Base-by-base conservation (phyloP, 2,113 vertebrate genomes). In the Artemisiospiza belli region DNA sequence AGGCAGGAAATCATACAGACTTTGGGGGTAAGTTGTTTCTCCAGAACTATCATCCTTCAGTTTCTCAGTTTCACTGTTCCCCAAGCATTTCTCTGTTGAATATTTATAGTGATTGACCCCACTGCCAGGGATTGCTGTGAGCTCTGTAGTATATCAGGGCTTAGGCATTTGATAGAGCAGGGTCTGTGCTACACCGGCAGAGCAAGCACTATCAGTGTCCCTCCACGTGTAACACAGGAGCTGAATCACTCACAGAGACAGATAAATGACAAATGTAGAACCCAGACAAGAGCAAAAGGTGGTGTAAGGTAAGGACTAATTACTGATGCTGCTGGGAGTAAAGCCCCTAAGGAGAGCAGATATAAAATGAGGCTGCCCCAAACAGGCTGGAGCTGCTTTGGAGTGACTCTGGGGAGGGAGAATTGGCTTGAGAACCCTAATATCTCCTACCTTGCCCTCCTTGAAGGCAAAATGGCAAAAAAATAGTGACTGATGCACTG, bases 21-120 rank as follows among this genome's bases (percentile, higher is more conserved):
- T 92, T 92, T 80, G 46, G 39, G 49, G 39, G 43, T 77, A 63
- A 67, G 95, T 77, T 86, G 61, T 94, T 95, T 88, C 68, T 90
- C 62, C 58, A 58, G 43, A 70, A 24, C 68, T 63, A 33, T 83
- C 6, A 2, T 43, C 31, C 63, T 83, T 88, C 55, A 78, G 1
- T 83, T 72, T 85, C 57, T 92, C 69, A 24, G 46, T 70, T 68
- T 81, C 62, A 8, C 49, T 79, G 3, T 64, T 94, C 77, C 79
- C 49, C 52, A 64, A 25, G 62, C 49, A 59, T 79, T 49, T 67
- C 28, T 67, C 73, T 83, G 49, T 35, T 87, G 73, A 84, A 72
- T 96, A 75, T 94, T 95, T 70, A 51, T 72, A 61, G 84, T 57
- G 77, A 87, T 18, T 91, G 92, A 75, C 44, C 77, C 66, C 10